Evolutionary conservation across 2,888 invertebrate species (phyloP), one percentile per base, ranked within the genome.

Genomic region (Lepidochrysops patricia): DNA sequence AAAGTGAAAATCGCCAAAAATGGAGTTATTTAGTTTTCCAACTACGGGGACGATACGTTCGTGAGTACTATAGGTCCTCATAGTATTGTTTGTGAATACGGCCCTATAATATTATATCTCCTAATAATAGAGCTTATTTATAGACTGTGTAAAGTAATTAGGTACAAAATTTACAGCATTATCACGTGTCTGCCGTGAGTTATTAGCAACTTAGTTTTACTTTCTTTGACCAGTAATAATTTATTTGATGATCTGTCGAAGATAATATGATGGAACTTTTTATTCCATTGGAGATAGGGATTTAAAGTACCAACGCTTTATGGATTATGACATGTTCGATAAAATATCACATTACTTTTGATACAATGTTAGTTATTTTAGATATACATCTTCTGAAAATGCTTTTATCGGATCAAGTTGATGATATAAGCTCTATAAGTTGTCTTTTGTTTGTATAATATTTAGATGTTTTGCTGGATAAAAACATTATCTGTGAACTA

Each of bases 331-430:
- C 3, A 43, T 43, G 19, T 2, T 43, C 43, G 19, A 23, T 19
- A 23, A 19, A 23, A 43, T 19, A 43, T 43, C 43, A 23, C 23
- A 37, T 37, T 52, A 25, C 35, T 37, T 43, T 58, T 29, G 15
- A 27, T 35, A 13, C 29, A 57, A 57, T 32, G 23, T 57, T 6
- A 15, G 27, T 52, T 52, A 27, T 27, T 52, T 52, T 26, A 52
- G 52, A 52, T 52, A 52, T 52, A 52, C 52, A 52, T 12, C 43
- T 43, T 43, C 4, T 48, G 13, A 52, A 50, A 52, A 52, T 27
- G 58, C 34, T 58, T 58, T 58, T 49, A 58, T 19, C n/a, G 48
- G 29, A 58, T 58, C 49, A 58, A 58, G 52, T 13, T 9, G 27
- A 52, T 52, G 13, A 52, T 27, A 52, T 52, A 27, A 15, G n/a